A percentile compares a stretch with the other conserved stretches of the same genome.
phyloP scores from a whole-genome alignment of 2,888 invertebrate genomes.

The Julus scanicus region DNA sequence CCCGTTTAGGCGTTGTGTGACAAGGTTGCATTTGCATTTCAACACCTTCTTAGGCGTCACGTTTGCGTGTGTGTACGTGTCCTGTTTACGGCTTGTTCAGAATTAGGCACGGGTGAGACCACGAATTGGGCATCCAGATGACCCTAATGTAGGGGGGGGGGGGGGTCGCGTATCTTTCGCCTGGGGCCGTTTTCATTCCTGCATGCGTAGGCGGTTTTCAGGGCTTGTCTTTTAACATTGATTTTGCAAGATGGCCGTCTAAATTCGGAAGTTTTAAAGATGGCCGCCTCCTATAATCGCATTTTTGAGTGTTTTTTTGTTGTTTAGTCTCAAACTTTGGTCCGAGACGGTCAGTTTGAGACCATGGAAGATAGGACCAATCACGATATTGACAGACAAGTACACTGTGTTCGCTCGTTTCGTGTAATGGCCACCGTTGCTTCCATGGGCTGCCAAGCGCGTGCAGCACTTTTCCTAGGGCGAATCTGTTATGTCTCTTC shows the following conservation, averaged over 20 bases:
- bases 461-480: not conserved
- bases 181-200: not conserved
- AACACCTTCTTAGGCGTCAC: not conserved
- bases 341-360: not conserved
- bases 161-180: not conserved
- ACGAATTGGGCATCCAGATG: not conserved
- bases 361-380: not conserved
- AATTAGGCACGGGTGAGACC: not conserved
- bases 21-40: slow-evolving; percentile 2
- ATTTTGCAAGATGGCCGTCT: no score
- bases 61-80: not conserved
- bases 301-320: not conserved
- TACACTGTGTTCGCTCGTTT: not conserved
- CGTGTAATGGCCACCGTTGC: not conserved
- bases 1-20: not conserved
- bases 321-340: not conserved
- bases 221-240: no score
- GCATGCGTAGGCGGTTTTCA: not conserved
- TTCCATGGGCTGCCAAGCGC: not conserved
- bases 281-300: not conserved
- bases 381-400: not conserved
- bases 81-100: not conserved
- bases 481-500: not conserved
- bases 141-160: not conserved
- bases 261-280: no score